A percentile compares a stretch with the other conserved stretches of the same genome.
Evolutionary conservation across 2,113 vertebrate genomes (phyloP).

Genomic region (Zootoca vivipara): DNA sequence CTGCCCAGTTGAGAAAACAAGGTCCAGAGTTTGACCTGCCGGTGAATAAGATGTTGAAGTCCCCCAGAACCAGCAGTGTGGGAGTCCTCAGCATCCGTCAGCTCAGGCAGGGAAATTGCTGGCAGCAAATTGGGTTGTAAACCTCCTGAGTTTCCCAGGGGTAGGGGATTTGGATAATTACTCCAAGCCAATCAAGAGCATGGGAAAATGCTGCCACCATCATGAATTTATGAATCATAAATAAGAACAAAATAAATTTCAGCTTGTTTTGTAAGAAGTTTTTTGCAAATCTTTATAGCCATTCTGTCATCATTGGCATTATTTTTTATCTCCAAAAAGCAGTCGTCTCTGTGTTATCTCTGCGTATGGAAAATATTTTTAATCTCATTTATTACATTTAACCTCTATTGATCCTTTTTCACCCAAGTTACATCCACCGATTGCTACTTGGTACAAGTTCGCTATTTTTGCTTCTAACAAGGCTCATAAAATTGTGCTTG

Average conservation of each 20-base stretch:
- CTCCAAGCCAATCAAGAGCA: background rate
- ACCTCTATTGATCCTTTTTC: constrained; percentile 14
- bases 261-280: background rate
- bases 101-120: background rate
- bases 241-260: background rate
- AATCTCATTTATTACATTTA: constrained; percentile 7
- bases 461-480: background rate
- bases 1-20: no score
- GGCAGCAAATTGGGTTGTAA: background rate
- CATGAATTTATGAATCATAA: background rate
- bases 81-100: no score
- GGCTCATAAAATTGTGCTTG: background rate
- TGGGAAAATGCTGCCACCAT: background rate
- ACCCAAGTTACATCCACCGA: background rate
- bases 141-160: background rate
- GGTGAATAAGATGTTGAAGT: no score
- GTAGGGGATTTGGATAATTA: background rate
- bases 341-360: background rate
- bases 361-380: constrained; percentile 4
- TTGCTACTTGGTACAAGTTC: background rate
- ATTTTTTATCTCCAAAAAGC: background rate
- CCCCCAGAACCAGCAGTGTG: no score
- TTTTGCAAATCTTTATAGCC: background rate
- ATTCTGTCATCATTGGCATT: background rate
- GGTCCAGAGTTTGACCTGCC: no score